A percentile compares a stretch with the other conserved stretches of the same genome.
Evolutionary conservation across 2,113 vertebrate genomes (phyloP).

Genomic region (Eira barbara): DNA sequence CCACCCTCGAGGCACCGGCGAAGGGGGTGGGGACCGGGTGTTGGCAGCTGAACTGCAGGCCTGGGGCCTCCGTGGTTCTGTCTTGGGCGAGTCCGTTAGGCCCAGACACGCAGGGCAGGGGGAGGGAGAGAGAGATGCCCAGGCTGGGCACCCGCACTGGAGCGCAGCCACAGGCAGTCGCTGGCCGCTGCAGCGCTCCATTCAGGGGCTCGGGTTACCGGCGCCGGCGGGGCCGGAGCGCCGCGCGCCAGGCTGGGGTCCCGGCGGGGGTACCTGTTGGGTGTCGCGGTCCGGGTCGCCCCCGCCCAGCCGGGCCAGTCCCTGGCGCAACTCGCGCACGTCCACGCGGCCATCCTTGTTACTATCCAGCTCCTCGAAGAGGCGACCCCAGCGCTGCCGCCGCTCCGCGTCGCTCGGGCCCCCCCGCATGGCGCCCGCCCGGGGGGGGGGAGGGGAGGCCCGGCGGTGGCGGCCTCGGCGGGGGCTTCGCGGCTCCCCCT

Average conservation of each 20-base stretch:
- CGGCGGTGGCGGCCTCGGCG: conserved; percentile 5
- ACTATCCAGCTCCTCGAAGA: conserved; percentile 91
- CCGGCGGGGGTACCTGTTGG: conserved; percentile 66
- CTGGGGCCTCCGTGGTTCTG: neutral
- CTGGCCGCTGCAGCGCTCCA: neutral
- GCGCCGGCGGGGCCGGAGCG: neutral
- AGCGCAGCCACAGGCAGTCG: conserved; percentile 34
- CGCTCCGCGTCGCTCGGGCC: conserved; percentile 79
- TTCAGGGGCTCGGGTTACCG: neutral
- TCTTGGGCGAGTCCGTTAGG: neutral
- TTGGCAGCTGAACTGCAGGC: neutral
- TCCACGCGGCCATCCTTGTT: conserved; percentile 92
- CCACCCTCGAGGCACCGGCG: neutral
- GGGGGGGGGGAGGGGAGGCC: conserved; percentile 58
- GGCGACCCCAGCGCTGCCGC: conserved; percentile 83
- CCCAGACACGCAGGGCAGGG: neutral
- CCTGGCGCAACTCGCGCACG: conserved; percentile 86
- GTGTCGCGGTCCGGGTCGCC: conserved; percentile 62
- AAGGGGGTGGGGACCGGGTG: neutral
- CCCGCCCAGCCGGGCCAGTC: conserved; percentile 84
- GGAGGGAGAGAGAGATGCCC: neutral
- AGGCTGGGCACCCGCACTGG: neutral
- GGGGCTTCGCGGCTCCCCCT: conserved; percentile 60
- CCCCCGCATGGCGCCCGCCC: conserved; percentile 63
- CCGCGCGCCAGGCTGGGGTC: neutral